Evolutionary conservation across 2,113 vertebrate species (phyloP).

Genomic region (Centropus bengalensis): DNA sequence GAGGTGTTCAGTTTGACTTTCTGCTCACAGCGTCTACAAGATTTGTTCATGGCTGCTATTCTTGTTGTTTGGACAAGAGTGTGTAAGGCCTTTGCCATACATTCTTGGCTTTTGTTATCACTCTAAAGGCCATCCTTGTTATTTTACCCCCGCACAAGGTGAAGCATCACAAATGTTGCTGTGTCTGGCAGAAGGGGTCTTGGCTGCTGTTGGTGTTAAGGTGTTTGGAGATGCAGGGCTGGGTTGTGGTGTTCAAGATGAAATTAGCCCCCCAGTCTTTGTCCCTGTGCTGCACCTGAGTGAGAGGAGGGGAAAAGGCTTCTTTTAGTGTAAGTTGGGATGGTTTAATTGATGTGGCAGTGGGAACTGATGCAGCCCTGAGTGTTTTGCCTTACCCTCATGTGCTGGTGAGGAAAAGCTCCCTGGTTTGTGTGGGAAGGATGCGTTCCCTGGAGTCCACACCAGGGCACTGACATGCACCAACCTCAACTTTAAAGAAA

Average conservation of each 20-base stretch:
- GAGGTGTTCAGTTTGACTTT: background rate
- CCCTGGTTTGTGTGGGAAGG: background rate
- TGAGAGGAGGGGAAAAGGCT: background rate
- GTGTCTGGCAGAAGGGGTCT: background rate
- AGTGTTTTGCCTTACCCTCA: background rate
- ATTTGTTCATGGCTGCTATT: background rate
- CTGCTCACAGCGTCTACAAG: background rate
- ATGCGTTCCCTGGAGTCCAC: background rate
- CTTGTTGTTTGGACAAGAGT: background rate
- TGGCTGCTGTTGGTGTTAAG: background rate
- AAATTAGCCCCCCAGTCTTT: background rate
- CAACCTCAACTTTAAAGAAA: background rate
- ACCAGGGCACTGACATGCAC: too few species aligned
- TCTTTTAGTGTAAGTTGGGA: background rate
- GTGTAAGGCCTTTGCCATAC: background rate
- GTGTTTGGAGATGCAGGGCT: background rate
- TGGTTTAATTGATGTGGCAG: background rate
- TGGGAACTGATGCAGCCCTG: accelerated
- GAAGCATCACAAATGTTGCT: accelerated
- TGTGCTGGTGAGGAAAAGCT: background rate
- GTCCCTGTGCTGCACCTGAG: background rate
- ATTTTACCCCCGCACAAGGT: background rate
- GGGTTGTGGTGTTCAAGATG: background rate
- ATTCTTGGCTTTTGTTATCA: background rate
- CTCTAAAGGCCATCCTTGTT: background rate